Evolutionary conservation across 2,113 vertebrate species (phyloP), one percentile per base, ranked within the genome.

Genomic region (Gulo gulo): DNA sequence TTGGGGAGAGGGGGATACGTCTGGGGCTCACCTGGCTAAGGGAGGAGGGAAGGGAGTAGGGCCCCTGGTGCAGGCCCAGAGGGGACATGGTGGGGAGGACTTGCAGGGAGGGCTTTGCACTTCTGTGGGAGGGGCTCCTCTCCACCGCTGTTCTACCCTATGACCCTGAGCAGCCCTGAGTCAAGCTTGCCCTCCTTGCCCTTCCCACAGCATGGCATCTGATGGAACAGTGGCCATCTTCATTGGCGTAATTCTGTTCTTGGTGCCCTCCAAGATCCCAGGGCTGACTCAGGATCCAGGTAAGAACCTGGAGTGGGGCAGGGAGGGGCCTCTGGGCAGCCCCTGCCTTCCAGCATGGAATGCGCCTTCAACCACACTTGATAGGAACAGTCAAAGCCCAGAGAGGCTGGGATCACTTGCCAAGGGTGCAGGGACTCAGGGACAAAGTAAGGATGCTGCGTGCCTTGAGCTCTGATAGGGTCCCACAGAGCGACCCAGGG

Each of bases 181-280:
- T 23, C 91, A 73, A 95, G 23, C 57, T 96, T 14, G 2, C n/a
- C 74, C 61, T 86, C 6, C 55, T 80, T 11, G 1, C 57, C 96
- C 76, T 0, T 0, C 69, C 98, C 96, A 81, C 98, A 99, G 99
- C 93, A 99, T 96, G 34, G 98, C 99, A 87, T 99, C 99, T 0
- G 99, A 99, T 45, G 99, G 99, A 24, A 99, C 99, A 0, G 98
- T 99, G 1, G 99, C 99, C 91, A 98, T 99, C 47, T 98, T 99
- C 42, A 98, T 99, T 59, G 84, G 99, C 0, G 0, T 99, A 42
- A n/a, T 99, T 93, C 94, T 99, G 97, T 99, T 99, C 97, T n/a
- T 99, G 63, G 83, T 99, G 50, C 99, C 99, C 11, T 99, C 99
- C 2, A 81, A 86, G 81, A 2, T 98, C 29, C 97, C 99, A 6